Evolutionary conservation across 37 sponge, comb jelly and placozoan species (phyloP).

Genomic region (Mnemiopsis leidyi): DNA sequence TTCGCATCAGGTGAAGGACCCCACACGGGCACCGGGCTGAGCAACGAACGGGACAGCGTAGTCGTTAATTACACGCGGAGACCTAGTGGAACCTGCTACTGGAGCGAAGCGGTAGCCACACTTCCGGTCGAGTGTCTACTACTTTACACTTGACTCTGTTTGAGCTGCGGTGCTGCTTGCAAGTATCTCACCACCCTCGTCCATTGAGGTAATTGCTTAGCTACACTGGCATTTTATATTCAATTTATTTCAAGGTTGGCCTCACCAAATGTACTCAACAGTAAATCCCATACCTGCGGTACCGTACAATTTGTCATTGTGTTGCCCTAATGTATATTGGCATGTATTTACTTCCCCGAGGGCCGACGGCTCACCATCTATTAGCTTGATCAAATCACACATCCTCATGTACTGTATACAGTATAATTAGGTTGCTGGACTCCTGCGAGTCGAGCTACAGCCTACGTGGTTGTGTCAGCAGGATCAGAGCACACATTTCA

Average conservation of each 20-base stretch:
- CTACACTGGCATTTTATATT: neutral
- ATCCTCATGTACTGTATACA: neutral
- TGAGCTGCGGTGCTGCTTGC: neutral
- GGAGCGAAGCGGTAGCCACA: neutral
- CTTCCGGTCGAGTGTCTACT: neutral
- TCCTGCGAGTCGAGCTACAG: too few relatives aligned
- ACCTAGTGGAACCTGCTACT: neutral
- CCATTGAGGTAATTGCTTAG: neutral
- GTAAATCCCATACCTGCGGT: too few relatives aligned
- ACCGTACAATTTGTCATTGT: neutral
- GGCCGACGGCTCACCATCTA: neutral
- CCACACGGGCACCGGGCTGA: too few relatives aligned
- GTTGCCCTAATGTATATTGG: neutral
- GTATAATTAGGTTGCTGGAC: neutral
- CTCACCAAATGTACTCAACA: neutral
- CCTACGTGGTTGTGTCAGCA: too few relatives aligned
- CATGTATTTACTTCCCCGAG: neutral
- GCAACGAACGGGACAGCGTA: too few relatives aligned
- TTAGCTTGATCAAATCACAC: neutral
- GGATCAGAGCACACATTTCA: too few relatives aligned
- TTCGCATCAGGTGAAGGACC: too few relatives aligned
- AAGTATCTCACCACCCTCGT: neutral
- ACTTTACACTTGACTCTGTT: neutral
- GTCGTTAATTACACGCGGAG: neutral
- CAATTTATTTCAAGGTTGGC: neutral